Percentiles rank a stretch among this genome's conserved stretches.
Conservation (phyloP, 2,888 invertebrate genomes). For the Machimus atricapillus region DNA sequence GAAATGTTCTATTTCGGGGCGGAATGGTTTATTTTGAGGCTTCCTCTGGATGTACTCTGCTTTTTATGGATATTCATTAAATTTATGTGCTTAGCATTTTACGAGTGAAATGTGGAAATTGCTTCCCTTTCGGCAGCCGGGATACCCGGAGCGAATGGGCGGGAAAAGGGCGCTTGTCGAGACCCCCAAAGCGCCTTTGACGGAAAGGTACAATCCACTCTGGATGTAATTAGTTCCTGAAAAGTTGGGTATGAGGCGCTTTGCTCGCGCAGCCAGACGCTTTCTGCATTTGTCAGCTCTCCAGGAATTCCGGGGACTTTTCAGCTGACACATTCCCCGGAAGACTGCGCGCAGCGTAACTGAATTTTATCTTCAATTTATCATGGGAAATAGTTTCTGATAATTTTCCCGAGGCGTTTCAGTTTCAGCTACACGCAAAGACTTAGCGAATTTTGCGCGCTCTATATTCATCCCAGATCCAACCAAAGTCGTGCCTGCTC, state of each 20-base stretch:
- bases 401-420: not conserved
- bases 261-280: not conserved
- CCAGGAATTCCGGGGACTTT: not conserved
- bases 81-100: not conserved
- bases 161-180: not conserved
- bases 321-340: not conserved
- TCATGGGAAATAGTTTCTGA: constrained; percentile 8
- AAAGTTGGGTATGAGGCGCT: not conserved
- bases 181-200: not conserved
- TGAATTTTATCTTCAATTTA: constrained; percentile 12
- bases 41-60: not conserved
- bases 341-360: not conserved
- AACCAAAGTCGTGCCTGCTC: not conserved
- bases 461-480: not conserved
- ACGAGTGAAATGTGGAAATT: constrained; percentile 5
- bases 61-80: constrained; percentile 19
- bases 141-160: not conserved
- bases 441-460: not conserved
- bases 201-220: not conserved
- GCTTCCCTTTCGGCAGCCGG: not conserved
- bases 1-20: not conserved
- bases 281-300: not conserved
- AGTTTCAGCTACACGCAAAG: not conserved
- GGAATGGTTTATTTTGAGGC: constrained; percentile 11
- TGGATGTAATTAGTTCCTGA: not conserved